Evolutionary conservation across 2,888 invertebrate genomes (phyloP).

Genomic region (Xylota segnis): DNA sequence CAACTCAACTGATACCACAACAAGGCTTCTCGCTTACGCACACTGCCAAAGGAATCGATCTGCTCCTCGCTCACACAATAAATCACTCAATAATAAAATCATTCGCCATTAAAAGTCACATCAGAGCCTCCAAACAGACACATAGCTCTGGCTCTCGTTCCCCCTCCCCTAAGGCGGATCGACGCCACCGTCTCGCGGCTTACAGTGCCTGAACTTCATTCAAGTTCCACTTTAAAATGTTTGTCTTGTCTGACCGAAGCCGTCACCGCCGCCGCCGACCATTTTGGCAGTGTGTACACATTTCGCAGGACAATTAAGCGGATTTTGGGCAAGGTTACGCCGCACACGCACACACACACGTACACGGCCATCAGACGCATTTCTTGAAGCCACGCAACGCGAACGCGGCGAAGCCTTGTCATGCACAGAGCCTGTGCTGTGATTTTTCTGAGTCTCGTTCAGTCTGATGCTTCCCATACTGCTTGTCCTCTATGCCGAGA

Average conservation of each 20-base stretch:
- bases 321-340: slow-evolving; percentile 50
- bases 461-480: slow-evolving; percentile 33
- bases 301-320: slow-evolving; percentile 74
- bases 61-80: slow-evolving; percentile 59
- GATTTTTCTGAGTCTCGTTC: slow-evolving; percentile 39
- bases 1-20: slow-evolving; percentile 7
- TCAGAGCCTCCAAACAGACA: slow-evolving; percentile 36
- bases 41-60: slow-evolving; percentile 45
- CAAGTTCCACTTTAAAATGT: slow-evolving; percentile 66
- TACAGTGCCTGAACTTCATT: neutral
- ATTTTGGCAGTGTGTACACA: slow-evolving; percentile 23
- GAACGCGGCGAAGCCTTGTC: slow-evolving; percentile 43
- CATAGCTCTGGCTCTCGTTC: neutral
- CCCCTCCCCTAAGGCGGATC: slow-evolving; percentile 15
- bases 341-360: slow-evolving; percentile 21
- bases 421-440: slow-evolving; percentile 34
- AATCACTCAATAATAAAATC: slow-evolving; percentile 73
- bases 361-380: no score
- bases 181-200: no score
- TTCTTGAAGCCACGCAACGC: slow-evolving; percentile 44
- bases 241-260: slow-evolving; percentile 40
- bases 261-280: slow-evolving; percentile 26
- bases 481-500: slow-evolving; percentile 13
- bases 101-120: slow-evolving; percentile 51
- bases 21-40: slow-evolving; percentile 36